Percentiles rank a stretch among this genome's conserved stretches.
Evolutionary conservation across 1,140 invertebrate genomes (phyloP).

Genomic region (Lepidotrigona ventralis): DNA sequence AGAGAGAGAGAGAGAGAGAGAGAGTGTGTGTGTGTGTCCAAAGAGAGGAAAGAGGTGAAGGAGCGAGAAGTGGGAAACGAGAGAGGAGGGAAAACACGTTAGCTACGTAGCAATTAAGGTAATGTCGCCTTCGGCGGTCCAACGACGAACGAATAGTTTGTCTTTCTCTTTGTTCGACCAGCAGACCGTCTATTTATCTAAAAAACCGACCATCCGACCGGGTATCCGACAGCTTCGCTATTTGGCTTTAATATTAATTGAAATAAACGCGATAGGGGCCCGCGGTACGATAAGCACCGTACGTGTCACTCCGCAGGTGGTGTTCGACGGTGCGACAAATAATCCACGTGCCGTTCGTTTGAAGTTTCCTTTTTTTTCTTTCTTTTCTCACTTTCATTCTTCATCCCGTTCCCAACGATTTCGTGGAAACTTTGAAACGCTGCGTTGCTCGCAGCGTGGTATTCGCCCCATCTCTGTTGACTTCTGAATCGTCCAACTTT

Average conservation of each 20-base stretch:
- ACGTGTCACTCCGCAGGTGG: too few relatives aligned
- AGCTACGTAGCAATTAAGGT: conserved; percentile 57
- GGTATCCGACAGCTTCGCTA: neutral
- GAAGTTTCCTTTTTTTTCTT: too few relatives aligned
- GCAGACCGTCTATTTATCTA: conserved; percentile 28
- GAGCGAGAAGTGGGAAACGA: neutral
- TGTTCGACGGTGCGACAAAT: neutral
- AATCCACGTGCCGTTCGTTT: neutral
- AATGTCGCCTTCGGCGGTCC: conserved; percentile 56
- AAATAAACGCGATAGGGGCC: conserved; percentile 40
- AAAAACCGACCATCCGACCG: neutral
- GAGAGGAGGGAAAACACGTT: neutral
- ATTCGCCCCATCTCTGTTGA: neutral
- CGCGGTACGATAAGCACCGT: neutral
- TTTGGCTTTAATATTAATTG: conserved; percentile 52
- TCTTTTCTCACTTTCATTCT: neutral
- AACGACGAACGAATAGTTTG: conserved; percentile 23
- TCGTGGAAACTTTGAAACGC: neutral
- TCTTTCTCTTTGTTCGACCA: conserved; percentile 48
- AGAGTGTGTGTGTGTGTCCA: neutral
- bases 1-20: too few relatives aligned
- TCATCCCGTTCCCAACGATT: neutral
- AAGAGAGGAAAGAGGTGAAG: neutral
- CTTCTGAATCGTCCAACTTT: neutral
- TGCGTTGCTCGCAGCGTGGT: neutral